Evolutionary conservation across 2,888 invertebrate species (phyloP).

Genomic region (Andrena praecox): DNA sequence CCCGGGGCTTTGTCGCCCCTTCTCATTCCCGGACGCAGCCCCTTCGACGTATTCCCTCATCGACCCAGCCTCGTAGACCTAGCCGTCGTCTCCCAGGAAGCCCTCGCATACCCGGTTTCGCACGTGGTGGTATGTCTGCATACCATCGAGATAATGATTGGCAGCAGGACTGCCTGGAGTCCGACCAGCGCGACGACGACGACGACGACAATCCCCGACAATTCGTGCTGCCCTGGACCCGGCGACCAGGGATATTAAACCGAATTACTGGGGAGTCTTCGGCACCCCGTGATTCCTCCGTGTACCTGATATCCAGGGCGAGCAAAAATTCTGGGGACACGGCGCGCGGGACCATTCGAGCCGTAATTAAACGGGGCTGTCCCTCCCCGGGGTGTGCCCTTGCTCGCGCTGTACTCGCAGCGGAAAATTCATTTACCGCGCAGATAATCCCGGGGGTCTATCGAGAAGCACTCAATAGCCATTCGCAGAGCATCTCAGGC

Average conservation of each 20-base stretch:
- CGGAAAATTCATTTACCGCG: too few relatives aligned
- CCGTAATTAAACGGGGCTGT: not conserved
- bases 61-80: constrained; percentile 49
- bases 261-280: constrained; percentile 37
- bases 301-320: not conserved
- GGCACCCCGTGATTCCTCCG: constrained; percentile 19
- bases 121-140: constrained; percentile 80
- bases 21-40: constrained; percentile 71
- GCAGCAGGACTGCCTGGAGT: constrained; percentile 64
- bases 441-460: too few relatives aligned
- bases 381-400: too few relatives aligned
- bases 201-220: constrained; percentile 39
- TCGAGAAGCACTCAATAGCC: too few relatives aligned
- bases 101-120: constrained; percentile 78
- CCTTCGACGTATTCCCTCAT: constrained; percentile 57
- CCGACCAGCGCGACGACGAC: constrained; percentile 48
- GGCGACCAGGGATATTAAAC: constrained; percentile 49
- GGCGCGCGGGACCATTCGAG: not conserved
- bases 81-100: constrained; percentile 55
- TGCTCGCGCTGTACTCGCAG: too few relatives aligned
- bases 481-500: too few relatives aligned
- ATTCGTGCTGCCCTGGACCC: constrained; percentile 42
- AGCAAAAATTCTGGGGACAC: not conserved
- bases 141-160: constrained; percentile 80
- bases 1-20: constrained; percentile 76